Percentiles rank a stretch among this genome's conserved stretches.
Evolutionary conservation across 1,140 invertebrate genomes (phyloP).

Genomic region (Lycorma delicatula): DNA sequence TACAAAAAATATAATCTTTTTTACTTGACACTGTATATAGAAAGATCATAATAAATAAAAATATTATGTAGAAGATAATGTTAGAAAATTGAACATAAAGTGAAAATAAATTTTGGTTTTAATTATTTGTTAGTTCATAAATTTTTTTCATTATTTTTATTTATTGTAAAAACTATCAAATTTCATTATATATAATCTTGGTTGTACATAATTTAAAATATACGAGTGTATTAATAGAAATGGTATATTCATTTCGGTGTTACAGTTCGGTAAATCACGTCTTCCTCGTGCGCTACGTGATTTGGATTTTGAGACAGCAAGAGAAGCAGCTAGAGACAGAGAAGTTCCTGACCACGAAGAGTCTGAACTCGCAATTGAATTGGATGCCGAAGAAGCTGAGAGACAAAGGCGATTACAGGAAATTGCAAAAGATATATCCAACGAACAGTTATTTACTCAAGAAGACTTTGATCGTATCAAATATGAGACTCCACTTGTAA

Average conservation of each 20-base stretch:
- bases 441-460: conserved; percentile 43
- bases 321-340: conserved; percentile 7
- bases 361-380: not conserved
- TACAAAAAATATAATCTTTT: too few species aligned
- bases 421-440: conserved; percentile 37
- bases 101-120: too few species aligned
- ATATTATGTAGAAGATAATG: too few species aligned
- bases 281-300: not conserved
- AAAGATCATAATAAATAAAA: too few species aligned
- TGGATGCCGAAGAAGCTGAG: conserved; percentile 9
- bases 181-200: too few species aligned
- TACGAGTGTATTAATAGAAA: not conserved
- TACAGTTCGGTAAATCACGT: too few species aligned
- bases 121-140: too few species aligned
- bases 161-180: too few species aligned
- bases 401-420: not conserved
- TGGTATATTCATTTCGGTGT: not conserved
- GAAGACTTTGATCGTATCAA: conserved; percentile 47
- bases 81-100: too few species aligned
- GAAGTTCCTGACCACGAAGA: not conserved
- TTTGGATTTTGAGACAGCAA: not conserved
- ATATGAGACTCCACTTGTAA: conserved; percentile 52
- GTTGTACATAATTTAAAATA: too few species aligned
- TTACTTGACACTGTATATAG: too few species aligned
- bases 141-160: too few species aligned